These are phyloP conservation scores for Neotragus pygmaeus DNA, from an alignment of 2,113 vertebrate species.

Conservation along the genomic window DNA sequence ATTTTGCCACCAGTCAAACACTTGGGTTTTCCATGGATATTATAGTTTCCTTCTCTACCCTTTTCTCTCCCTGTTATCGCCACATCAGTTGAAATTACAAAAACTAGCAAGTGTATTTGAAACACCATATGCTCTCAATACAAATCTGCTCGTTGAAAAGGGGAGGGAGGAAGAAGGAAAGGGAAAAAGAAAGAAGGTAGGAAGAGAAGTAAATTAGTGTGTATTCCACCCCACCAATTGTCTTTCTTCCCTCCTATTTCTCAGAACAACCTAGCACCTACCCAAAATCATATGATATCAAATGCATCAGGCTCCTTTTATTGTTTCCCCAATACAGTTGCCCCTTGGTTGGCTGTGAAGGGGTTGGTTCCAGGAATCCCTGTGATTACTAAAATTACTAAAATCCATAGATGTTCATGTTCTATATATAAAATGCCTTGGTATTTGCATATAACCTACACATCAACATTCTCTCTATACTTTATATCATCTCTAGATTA, in stretches of 20 bases:
- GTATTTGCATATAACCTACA: not conserved
- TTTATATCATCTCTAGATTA: not conserved
- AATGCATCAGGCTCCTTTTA: not conserved
- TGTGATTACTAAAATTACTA: not conserved
- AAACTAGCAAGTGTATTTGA: not conserved
- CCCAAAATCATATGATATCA: not conserved
- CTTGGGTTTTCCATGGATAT: not conserved
- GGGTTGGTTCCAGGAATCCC: not conserved
- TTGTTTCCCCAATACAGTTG: not conserved
- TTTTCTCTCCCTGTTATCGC: not conserved
- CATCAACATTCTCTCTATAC: not conserved
- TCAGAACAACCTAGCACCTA: not conserved
- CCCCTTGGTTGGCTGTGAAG: not conserved
- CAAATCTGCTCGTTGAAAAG: not conserved
- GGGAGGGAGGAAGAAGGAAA: not conserved
- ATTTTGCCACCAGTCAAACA: not conserved
- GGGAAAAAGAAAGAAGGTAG: not conserved
- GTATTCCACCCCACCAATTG: not conserved
- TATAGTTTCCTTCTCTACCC: not conserved
- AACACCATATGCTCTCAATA: not conserved
- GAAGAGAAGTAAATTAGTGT: not conserved
- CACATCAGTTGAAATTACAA: not conserved
- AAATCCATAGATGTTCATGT: not conserved
- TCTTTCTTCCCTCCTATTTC: not conserved
- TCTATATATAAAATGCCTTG: not conserved